These are phyloP conservation scores for Hypothenemus hampei DNA, from an alignment of 1,140 invertebrate genomes.

Conservation along the genomic window DNA sequence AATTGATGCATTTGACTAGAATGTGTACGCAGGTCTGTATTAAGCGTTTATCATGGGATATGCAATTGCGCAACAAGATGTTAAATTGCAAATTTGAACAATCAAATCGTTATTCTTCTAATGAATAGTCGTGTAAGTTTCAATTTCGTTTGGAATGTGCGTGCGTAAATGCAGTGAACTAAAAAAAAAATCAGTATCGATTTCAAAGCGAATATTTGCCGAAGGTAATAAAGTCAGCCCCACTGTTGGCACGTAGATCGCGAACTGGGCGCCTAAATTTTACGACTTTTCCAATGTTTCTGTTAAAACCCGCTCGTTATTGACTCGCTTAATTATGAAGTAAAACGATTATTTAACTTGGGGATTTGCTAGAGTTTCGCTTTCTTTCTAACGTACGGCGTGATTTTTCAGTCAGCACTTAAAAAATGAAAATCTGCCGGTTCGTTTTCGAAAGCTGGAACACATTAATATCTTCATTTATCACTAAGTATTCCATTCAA, in stretches of 20 bases:
- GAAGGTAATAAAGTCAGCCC: conserved; percentile 6
- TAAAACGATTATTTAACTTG: no score
- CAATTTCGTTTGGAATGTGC: not conserved
- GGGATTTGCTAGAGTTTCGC: no score
- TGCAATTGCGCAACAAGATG: no score
- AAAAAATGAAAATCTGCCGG: no score
- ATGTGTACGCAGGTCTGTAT: no score
- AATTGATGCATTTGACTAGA: no score
- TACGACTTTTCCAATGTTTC: not conserved
- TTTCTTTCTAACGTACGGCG: no score
- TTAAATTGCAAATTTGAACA: no score
- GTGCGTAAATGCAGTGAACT: not conserved
- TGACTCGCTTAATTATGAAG: not conserved
- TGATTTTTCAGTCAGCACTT: no score
- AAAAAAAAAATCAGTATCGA: not conserved
- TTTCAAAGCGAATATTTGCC: conserved; percentile 15
- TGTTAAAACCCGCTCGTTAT: no score
- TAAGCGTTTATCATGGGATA: no score
- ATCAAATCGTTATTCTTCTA: no score
- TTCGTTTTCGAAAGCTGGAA: conserved; percentile 10
- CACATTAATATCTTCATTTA: conserved; percentile 7
- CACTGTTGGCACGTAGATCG: conserved; percentile 6
- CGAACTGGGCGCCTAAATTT: not conserved
- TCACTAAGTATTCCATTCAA: conserved; percentile 4
- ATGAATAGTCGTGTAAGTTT: not conserved